These are phyloP conservation scores for Margarornis squamiger DNA, from an alignment of 2,797 vertebrate species.

Conservation along the genomic window DNA sequence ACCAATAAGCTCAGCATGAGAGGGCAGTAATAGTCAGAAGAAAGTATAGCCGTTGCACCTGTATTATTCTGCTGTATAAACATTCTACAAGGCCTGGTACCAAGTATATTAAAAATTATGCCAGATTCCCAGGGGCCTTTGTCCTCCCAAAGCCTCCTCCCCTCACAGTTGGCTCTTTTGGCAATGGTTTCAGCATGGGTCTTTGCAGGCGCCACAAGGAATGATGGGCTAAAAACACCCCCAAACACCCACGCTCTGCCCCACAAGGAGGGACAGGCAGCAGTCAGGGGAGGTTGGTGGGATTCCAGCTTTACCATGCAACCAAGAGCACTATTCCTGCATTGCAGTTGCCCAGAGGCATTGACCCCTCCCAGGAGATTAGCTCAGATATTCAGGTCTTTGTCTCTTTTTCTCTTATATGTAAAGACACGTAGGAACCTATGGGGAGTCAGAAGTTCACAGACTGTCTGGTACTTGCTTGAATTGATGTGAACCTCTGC, in stretches of 20 bases:
- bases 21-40: background rate
- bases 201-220: background rate
- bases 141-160: background rate
- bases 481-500: constrained; percentile 44
- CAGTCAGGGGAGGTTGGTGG: background rate
- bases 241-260: background rate
- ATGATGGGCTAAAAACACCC: rapidly evolving
- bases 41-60: background rate
- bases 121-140: constrained; percentile 37
- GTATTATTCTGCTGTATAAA: constrained; percentile 5
- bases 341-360: background rate
- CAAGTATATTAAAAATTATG: constrained; percentile 22
- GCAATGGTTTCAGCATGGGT: background rate
- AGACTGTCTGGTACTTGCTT: constrained; percentile 19
- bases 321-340: background rate
- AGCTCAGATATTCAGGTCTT: background rate
- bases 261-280: background rate
- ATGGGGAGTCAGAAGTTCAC: constrained; percentile 52
- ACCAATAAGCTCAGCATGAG: background rate
- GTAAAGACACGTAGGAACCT: constrained; percentile 8
- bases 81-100: background rate
- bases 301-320: background rate
- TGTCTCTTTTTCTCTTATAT: background rate
- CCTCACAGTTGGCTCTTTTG: background rate
- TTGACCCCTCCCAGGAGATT: background rate